These are phyloP conservation scores for Equus quagga DNA, from an alignment of 2,113 vertebrate species.

Conservation along the genomic window DNA sequence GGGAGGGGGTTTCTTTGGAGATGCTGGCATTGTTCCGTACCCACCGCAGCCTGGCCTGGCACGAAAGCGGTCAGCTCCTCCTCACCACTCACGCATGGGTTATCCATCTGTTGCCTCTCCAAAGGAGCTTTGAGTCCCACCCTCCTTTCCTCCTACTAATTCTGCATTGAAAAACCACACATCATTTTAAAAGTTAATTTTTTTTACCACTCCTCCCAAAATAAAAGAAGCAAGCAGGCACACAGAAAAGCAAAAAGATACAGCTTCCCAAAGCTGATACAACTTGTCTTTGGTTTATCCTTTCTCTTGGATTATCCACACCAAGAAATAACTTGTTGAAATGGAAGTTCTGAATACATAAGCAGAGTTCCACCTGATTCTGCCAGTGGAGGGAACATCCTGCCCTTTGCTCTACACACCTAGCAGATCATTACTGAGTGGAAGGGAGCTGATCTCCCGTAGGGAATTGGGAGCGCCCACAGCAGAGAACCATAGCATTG, in stretches of 20 bases:
- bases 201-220: neutral
- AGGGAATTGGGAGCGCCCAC: neutral
- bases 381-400: neutral
- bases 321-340: neutral
- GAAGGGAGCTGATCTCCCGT: neutral
- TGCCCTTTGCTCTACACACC: neutral
- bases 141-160: neutral
- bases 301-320: neutral
- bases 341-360: neutral
- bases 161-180: neutral
- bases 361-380: neutral
- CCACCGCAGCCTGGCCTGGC: neutral
- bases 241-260: neutral
- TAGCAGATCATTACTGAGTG: neutral
- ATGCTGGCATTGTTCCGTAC: neutral
- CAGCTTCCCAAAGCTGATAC: neutral
- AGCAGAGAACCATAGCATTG: neutral
- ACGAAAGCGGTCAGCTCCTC: neutral
- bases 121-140: neutral
- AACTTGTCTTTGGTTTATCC: neutral
- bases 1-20: neutral
- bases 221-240: neutral
- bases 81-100: accelerated
- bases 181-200: neutral
- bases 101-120: neutral